Percentiles rank a stretch among this genome's conserved stretches.
phyloP scores from a whole-genome alignment of 2,888 invertebrate genomes.

The Eubasilissa splendida region DNA sequence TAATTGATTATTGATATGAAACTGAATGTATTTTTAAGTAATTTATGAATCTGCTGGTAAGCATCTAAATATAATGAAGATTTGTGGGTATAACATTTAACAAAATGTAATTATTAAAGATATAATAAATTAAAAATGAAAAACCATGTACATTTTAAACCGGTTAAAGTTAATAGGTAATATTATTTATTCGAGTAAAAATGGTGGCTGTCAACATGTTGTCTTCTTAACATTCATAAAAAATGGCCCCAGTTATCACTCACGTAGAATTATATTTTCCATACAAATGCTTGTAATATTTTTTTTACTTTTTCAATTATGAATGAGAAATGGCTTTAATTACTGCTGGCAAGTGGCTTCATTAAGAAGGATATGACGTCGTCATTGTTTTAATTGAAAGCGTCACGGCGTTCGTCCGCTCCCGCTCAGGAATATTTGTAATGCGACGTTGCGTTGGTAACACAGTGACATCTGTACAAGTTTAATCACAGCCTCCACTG shows the following conservation, averaged over 20 bases:
- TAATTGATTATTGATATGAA: no score
- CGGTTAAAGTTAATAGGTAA: no score
- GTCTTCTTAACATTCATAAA: background rate
- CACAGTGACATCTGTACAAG: slow-evolving; percentile 28
- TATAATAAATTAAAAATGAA: no score
- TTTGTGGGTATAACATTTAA: no score
- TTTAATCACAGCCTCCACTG: slow-evolving; percentile 16
- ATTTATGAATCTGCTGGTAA: no score
- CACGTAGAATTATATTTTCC: slow-evolving; percentile 27
- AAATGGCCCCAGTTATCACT: slow-evolving; percentile 8
- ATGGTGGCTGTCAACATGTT: background rate
- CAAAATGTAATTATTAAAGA: no score
- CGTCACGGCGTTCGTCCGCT: slow-evolving; percentile 45
- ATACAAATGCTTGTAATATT: slow-evolving; percentile 43
- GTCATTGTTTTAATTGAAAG: slow-evolving; percentile 57
- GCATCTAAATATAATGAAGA: no score
- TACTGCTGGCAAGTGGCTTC: slow-evolving; percentile 53
- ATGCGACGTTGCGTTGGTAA: background rate
- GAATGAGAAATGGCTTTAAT: slow-evolving; percentile 56
- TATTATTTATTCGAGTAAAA: no score
- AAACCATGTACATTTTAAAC: no score
- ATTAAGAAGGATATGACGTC: slow-evolving; percentile 57
- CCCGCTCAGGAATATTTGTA: slow-evolving; percentile 15
- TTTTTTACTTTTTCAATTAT: slow-evolving; percentile 53
- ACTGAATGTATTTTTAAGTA: no score